Evolutionary conservation across 2,113 vertebrate species (phyloP).

Genomic region (Calidris pygmaea): DNA sequence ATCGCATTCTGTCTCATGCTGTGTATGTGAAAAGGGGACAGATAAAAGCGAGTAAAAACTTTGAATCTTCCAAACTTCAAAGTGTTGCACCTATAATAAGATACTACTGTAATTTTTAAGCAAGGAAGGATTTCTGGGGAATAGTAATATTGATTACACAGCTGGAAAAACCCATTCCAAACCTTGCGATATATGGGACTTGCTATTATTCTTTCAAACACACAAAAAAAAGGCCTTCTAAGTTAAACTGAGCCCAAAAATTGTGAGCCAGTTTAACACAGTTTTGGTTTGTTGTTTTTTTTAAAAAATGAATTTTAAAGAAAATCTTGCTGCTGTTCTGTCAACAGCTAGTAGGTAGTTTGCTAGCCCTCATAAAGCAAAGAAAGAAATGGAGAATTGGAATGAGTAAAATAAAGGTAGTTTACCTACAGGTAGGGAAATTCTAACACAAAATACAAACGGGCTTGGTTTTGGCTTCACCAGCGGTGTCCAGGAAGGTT

Average conservation of each 20-base stretch:
- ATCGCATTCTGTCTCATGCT: not conserved
- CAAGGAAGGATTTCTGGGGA: not conserved
- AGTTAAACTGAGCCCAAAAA: not conserved
- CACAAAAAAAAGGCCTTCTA: not conserved
- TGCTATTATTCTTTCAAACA: not conserved
- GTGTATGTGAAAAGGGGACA: not conserved
- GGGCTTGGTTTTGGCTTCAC: not conserved
- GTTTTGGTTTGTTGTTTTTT: not conserved
- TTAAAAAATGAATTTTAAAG: not conserved
- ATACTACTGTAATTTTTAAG: not conserved
- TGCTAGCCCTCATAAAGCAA: not conserved
- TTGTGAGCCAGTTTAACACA: not conserved
- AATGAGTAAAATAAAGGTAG: not conserved
- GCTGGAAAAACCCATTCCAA: not conserved
- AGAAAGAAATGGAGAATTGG: not conserved
- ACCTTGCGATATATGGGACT: not conserved
- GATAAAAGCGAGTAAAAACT: not conserved
- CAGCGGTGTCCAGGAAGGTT: not conserved
- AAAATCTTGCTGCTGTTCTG: not conserved
- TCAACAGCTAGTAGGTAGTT: not conserved
- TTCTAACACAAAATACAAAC: not conserved
- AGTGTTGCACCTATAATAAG: not conserved
- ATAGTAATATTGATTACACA: not conserved
- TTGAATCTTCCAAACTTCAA: not conserved
- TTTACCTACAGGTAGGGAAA: not conserved